phyloP scores from a whole-genome alignment of 2,888 invertebrate genomes.

The Alitta virens region DNA sequence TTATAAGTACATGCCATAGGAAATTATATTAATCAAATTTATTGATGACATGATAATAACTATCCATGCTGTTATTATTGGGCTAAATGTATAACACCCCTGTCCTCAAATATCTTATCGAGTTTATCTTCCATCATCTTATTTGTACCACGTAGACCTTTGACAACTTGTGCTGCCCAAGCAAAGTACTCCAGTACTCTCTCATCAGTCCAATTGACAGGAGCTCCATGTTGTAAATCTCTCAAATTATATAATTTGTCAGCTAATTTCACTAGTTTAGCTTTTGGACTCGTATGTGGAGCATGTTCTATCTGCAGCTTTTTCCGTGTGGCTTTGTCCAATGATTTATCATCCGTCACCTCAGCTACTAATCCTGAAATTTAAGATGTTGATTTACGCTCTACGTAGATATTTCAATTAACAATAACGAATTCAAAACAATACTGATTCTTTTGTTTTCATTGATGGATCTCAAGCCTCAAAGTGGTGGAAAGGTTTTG shows the following conservation, averaged over 20 bases:
- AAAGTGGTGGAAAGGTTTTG: too few relatives aligned
- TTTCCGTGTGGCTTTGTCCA: slow-evolving; percentile 68
- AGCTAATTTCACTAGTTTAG: slow-evolving; percentile 76
- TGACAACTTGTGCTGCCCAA: slow-evolving; percentile 70
- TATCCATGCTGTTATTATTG: neutral
- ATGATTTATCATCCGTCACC: slow-evolving; percentile 71
- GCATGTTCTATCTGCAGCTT: slow-evolving; percentile 66
- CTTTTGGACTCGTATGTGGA: slow-evolving; percentile 61
- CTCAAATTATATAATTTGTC: slow-evolving; percentile 80
- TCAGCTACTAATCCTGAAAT: slow-evolving; percentile 53
- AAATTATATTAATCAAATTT: neutral
- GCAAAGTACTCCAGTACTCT: slow-evolving; percentile 66
- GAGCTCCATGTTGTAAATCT: slow-evolving; percentile 60
- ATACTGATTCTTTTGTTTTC: too few relatives aligned
- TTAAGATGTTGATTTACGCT: too few relatives aligned
- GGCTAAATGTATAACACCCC: slow-evolving; percentile 16
- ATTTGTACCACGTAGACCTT: slow-evolving; percentile 68
- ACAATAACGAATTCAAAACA: too few relatives aligned
- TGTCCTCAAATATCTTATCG: slow-evolving; percentile 37
- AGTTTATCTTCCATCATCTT: slow-evolving; percentile 60
- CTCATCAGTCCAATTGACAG: slow-evolving; percentile 62
- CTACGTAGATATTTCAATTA: too few relatives aligned
- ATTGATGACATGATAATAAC: neutral
- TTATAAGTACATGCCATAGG: neutral
- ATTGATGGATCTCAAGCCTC: too few relatives aligned